Conservation (phyloP, 2,113 vertebrate genomes). For the Dryoscopus gambensis region DNA sequence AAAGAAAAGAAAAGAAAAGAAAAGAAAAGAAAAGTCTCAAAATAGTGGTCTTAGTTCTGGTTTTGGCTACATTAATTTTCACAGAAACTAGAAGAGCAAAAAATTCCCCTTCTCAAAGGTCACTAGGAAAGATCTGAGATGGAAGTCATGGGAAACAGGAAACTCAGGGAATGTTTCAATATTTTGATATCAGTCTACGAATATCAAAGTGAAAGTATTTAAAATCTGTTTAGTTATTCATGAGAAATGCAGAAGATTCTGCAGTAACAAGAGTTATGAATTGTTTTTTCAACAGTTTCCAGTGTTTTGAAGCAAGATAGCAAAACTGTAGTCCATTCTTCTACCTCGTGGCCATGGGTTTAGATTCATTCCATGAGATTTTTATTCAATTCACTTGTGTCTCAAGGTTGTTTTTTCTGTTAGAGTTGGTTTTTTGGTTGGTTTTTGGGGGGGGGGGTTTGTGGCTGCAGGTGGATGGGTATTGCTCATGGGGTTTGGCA, state of each 20-base stretch:
- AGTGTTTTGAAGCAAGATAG: background rate
- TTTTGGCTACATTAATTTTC: background rate
- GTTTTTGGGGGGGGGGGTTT: background rate
- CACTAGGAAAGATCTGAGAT: background rate
- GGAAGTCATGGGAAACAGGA: constrained; percentile 47
- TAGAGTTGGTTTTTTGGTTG: background rate
- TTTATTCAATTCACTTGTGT: background rate
- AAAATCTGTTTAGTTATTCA: background rate
- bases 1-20: background rate
- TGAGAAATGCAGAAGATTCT: background rate
- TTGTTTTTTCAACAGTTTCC: background rate
- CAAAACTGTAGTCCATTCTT: background rate
- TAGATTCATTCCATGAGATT: background rate
- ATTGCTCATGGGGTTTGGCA: background rate
- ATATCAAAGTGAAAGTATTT: constrained; percentile 47
- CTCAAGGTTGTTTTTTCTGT: background rate
- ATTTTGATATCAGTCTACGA: constrained; percentile 18
- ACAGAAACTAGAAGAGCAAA: background rate
- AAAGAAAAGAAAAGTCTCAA: background rate
- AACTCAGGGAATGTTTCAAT: background rate
- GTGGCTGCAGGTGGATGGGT: background rate
- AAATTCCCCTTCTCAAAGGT: background rate
- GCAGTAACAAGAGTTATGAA: background rate
- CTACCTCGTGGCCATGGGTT: accelerated
- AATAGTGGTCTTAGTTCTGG: background rate